Evolutionary conservation across 2,113 vertebrate genomes (phyloP), one percentile per base, ranked within the genome.

Genomic region (Colinus virginianus): DNA sequence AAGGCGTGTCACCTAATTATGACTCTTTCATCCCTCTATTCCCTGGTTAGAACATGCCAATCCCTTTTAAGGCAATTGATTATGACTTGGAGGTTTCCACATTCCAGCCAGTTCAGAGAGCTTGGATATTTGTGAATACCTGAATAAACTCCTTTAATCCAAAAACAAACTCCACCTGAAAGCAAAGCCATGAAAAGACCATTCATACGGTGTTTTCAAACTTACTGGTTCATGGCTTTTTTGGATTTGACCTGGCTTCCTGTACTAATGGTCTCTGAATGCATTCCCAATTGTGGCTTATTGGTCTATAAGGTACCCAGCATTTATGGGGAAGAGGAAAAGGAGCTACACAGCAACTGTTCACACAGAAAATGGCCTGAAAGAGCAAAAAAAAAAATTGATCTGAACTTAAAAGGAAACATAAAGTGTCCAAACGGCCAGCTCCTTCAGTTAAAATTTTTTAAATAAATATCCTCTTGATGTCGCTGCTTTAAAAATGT

Each of bases 101-200:
- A 92, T 96, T 95, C 97, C 97, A 93, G 91, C 96, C 79, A 89
- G 93, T 96, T 97, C 94, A 83, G 97, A 97, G 97, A 97, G 97
- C 88, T 28, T 80, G 96, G 96, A 96, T 95, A 96, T 97, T 96
- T 97, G 96, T 90, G 94, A 97, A 95, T 96, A 97, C 96, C 97
- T 98, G 98, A 98, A 98, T 97, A 97, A 97, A 98, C 98, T 92
- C 94, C 96, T 98, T 98, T 98, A 98, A 98, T 98, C 97, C 96
- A 91, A 97, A 97, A 97, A 95, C 97, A 97, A 98, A 98, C 97
- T 97, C 97, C 97, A 97, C 97, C 98, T 98, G 96, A 97, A 97
- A 97, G 96, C 89, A 4, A 88, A 2, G 0, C 48, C 67, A 97
- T 98, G 97, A 98, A 98, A 98, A 97, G 96, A 40, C 90, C 96